Conservation (phyloP, 2,113 vertebrate genomes). For the Platysteira castanea region DNA sequence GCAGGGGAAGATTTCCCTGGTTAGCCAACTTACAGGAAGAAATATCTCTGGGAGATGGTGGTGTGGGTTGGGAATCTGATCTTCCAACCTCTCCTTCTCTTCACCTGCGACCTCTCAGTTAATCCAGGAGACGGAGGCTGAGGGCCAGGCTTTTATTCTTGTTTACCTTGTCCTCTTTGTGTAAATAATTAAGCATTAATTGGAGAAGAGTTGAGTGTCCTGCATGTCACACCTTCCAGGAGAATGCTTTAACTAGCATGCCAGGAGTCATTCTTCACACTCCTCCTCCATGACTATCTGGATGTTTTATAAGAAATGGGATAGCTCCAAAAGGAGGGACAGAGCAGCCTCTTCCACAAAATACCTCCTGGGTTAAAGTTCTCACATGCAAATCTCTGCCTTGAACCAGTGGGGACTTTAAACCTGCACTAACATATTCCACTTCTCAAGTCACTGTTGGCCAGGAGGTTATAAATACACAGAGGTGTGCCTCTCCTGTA, state of each 20-base stretch:
- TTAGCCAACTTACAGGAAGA: background rate
- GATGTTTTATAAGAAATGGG: background rate
- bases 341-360: background rate
- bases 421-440: background rate
- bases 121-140: background rate
- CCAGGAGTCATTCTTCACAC: slow-evolving; percentile 17
- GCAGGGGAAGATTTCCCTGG: background rate
- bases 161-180: background rate
- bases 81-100: background rate
- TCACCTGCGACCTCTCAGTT: background rate
- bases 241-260: slow-evolving; percentile 34
- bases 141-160: background rate
- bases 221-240: slow-evolving; percentile 11
- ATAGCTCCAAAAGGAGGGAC: background rate
- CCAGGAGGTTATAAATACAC: background rate
- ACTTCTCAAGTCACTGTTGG: background rate
- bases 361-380: background rate
- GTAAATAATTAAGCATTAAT: slow-evolving; percentile 26
- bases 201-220: background rate
- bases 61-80: background rate
- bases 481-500: background rate
- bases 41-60: background rate
- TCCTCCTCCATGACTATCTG: background rate
- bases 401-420: background rate
- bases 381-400: background rate